Percentiles rank a stretch among this genome's conserved stretches.
Evolutionary conservation across 2,888 invertebrate species (phyloP).

Genomic region (Cataglyphis rosenhaueri): DNA sequence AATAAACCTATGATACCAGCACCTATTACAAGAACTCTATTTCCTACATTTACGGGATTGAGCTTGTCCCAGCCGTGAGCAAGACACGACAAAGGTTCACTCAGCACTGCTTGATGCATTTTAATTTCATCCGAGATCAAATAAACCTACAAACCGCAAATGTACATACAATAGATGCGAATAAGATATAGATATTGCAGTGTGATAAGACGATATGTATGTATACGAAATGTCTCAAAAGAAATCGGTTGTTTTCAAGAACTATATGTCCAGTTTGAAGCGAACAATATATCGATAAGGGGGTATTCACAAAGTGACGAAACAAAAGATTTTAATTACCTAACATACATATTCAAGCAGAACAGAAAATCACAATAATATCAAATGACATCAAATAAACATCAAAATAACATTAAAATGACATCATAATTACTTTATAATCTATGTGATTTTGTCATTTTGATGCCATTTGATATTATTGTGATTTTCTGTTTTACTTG

Average conservation of each 20-base stretch:
- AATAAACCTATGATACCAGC: constrained; percentile 91
- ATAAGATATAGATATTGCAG: not conserved
- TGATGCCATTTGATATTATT: too few relatives aligned
- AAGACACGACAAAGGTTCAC: constrained; percentile 90
- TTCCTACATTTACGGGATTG: constrained; percentile 88
- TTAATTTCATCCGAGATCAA: constrained; percentile 78
- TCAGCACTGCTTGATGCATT: constrained; percentile 87
- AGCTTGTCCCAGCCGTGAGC: constrained; percentile 90
- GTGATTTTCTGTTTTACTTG: too few relatives aligned
- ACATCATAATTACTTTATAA: too few relatives aligned
- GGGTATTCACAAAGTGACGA: too few relatives aligned
- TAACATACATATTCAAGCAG: too few relatives aligned
- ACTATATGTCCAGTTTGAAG: too few relatives aligned
- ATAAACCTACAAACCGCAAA: constrained; percentile 73
- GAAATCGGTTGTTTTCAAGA: not conserved
- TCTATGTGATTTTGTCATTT: too few relatives aligned
- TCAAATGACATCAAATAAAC: too few relatives aligned
- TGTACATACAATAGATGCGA: not conserved
- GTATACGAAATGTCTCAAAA: not conserved
- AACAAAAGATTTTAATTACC: too few relatives aligned
- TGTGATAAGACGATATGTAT: not conserved
- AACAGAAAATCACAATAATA: too few relatives aligned
- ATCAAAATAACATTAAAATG: too few relatives aligned
- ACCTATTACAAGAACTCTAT: constrained; percentile 89
- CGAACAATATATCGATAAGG: too few relatives aligned